Evolutionary conservation across 2,888 invertebrate genomes (phyloP).

Genomic region (Lucinisca nassula): DNA sequence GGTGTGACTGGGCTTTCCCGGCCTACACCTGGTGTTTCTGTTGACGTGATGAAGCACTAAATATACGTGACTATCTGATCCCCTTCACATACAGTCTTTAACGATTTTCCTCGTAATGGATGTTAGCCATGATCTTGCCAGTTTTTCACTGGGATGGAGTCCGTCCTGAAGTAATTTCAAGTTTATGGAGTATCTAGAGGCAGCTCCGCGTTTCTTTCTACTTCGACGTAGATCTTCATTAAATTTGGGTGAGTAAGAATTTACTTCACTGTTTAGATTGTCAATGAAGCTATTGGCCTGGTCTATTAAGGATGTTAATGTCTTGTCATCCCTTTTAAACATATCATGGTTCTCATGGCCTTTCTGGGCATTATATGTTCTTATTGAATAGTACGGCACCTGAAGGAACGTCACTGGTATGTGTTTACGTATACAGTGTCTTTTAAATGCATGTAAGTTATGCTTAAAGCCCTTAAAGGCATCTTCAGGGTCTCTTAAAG

Average conservation of each 20-base stretch:
- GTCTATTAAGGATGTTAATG: conserved; percentile 2
- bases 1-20: not conserved
- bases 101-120: conserved; percentile 12
- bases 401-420: conserved; percentile 23
- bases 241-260: conserved; percentile 10
- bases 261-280: not conserved
- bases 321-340: conserved; percentile 19
- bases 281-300: conserved; percentile 7
- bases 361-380: conserved; percentile 21
- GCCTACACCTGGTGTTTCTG: not conserved
- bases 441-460: conserved; percentile 8
- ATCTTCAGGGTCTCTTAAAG: too few relatives aligned
- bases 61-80: too few relatives aligned
- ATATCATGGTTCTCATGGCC: conserved; percentile 11
- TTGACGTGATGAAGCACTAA: not conserved
- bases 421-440: not conserved
- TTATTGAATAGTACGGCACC: conserved; percentile 30
- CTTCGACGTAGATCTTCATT: conserved; percentile 17
- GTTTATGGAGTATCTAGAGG: conserved; percentile 1
- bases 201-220: not conserved
- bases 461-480: not conserved
- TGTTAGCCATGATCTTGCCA: conserved; percentile 16
- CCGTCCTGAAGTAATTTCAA: conserved; percentile 16
- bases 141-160: conserved; percentile 14
- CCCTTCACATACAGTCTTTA: not conserved